Conservation (phyloP, 2,797 vertebrate species). For the Rousettus madagascariensis region DNA sequence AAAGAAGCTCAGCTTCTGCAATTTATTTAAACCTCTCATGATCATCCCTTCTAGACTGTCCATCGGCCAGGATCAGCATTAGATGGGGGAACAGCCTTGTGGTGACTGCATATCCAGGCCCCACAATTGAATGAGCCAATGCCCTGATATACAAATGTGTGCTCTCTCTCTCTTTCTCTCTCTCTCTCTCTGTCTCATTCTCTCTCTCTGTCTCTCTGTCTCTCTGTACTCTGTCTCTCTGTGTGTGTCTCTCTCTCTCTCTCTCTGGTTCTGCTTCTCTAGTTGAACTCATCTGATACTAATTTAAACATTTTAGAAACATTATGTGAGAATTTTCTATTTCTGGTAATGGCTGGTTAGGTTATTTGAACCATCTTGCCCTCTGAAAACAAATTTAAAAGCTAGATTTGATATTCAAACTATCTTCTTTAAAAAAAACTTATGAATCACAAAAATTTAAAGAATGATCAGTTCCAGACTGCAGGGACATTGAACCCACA, state of each 20-base stretch:
- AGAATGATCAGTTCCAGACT: neutral
- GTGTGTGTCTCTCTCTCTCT: neutral
- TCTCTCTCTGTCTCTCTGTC: neutral
- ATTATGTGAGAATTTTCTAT: neutral
- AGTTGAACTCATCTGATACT: neutral
- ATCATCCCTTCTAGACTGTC: neutral
- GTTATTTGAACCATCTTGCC: neutral
- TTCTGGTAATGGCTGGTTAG: neutral
- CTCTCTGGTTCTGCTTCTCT: neutral
- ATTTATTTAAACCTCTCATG: neutral
- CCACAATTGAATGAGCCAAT: neutral
- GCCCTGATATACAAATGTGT: neutral
- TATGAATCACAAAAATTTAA: neutral
- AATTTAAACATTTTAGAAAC: neutral
- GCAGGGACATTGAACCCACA: neutral
- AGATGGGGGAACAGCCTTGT: neutral
- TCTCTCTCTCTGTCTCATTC: neutral
- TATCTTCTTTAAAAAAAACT: neutral
- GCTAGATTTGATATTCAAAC: neutral
- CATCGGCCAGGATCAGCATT: neutral
- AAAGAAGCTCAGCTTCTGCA: neutral
- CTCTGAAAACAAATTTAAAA: neutral
- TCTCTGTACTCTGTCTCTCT: neutral
- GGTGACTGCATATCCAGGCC: neutral
- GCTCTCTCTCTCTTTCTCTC: neutral